A percentile compares a stretch with the other conserved stretches of the same genome.
Evolutionary conservation across 2,888 invertebrate species (phyloP).

Genomic region (Spialia ferax): DNA sequence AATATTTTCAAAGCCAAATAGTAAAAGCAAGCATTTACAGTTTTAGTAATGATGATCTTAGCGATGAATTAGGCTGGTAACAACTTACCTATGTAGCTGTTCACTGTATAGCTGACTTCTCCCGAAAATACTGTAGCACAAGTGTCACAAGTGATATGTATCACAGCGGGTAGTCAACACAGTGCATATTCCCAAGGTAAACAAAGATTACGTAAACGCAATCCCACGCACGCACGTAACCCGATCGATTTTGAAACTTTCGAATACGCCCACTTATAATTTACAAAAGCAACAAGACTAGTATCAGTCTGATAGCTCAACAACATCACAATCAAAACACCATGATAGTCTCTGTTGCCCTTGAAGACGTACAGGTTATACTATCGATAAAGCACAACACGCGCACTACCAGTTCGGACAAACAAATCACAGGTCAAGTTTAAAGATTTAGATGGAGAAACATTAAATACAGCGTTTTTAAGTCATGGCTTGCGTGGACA

Average conservation of each 20-base stretch:
- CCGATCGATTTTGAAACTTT: constrained; percentile 86
- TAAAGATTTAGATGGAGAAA: constrained; percentile 61
- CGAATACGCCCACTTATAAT: constrained; percentile 84
- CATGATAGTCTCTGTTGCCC: constrained; percentile 72
- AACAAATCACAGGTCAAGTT: constrained; percentile 82
- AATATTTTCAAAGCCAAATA: neutral
- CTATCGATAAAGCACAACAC: constrained; percentile 86
- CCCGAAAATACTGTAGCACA: constrained; percentile 50
- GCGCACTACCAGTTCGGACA: constrained; percentile 82
- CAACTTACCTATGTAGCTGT: constrained; percentile 48
- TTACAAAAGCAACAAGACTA: constrained; percentile 67
- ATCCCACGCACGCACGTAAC: constrained; percentile 85
- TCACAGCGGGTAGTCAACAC: constrained; percentile 65
- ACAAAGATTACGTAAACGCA: constrained; percentile 86
- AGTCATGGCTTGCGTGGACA: constrained; percentile 57
- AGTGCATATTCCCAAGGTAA: constrained; percentile 85
- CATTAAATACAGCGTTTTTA: constrained; percentile 56
- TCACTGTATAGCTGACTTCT: constrained; percentile 13
- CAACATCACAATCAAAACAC: constrained; percentile 73
- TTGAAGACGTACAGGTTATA: constrained; percentile 85
- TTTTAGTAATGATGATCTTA: neutral
- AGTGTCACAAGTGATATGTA: constrained; percentile 50
- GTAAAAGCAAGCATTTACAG: neutral
- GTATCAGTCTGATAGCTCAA: constrained; percentile 64
- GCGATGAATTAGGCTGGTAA: neutral